A percentile compares a stretch with the other conserved stretches of the same genome.
These are phyloP conservation scores for Troides helena DNA, from an alignment of 2,888 invertebrate genomes.

Conservation along the genomic window DNA sequence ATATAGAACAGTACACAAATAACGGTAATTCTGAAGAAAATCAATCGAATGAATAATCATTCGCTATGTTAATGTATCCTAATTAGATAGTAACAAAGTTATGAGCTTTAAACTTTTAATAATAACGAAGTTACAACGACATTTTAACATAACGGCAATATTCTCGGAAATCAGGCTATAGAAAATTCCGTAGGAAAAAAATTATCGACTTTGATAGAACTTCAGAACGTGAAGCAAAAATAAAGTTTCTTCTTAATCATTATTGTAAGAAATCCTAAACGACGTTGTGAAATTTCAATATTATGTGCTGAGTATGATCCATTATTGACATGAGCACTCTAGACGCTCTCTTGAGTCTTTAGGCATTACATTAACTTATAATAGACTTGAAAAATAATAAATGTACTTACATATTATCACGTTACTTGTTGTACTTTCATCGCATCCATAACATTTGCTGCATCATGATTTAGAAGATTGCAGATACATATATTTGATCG, in stretches of 20 bases:
- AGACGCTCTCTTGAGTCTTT: too few relatives aligned
- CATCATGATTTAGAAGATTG: constrained; percentile 7
- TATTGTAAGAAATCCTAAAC: too few relatives aligned
- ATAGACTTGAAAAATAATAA: too few relatives aligned
- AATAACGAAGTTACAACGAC: background rate
- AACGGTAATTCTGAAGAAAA: constrained; percentile 33
- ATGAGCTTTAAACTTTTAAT: background rate
- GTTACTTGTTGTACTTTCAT: background rate
- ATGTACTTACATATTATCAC: too few relatives aligned
- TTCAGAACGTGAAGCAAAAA: too few relatives aligned
- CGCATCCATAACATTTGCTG: background rate
- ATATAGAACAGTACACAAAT: background rate
- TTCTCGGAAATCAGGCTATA: background rate
- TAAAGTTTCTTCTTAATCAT: too few relatives aligned
- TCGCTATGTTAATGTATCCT: constrained; percentile 53
- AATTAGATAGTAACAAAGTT: constrained; percentile 36
- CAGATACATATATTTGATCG: constrained; percentile 4
- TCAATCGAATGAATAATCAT: constrained; percentile 42
- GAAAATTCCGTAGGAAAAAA: background rate
- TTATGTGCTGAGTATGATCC: too few relatives aligned
- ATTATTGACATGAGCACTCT: too few relatives aligned
- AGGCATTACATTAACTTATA: too few relatives aligned
- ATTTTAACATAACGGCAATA: background rate
- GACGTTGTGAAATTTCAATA: too few relatives aligned
- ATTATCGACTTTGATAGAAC: too few relatives aligned